These are phyloP conservation scores for Pedionomus torquatus DNA, from an alignment of 2,113 vertebrate species.

Conservation along the genomic window DNA sequence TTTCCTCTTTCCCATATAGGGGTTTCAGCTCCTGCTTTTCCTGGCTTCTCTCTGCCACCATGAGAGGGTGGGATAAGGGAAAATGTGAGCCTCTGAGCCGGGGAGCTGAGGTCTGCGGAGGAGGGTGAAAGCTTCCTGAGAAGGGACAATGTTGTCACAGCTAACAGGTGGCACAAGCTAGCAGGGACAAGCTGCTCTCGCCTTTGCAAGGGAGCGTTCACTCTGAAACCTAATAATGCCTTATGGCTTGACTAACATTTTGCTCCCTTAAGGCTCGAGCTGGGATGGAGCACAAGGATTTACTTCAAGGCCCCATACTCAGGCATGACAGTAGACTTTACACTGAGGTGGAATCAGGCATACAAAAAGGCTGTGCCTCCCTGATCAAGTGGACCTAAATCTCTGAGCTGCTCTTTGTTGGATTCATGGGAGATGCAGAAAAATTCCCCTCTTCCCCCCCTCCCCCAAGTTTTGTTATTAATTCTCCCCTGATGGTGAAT, in stretches of 20 bases:
- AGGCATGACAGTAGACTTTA: background rate
- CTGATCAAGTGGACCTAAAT: background rate
- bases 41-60: accelerated
- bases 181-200: background rate
- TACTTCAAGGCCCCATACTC: background rate
- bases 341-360: background rate
- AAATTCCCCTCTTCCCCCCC: background rate
- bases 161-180: background rate
- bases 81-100: accelerated
- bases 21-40: background rate
- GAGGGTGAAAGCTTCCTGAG: background rate
- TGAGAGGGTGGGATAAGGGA: background rate
- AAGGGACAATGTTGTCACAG: background rate
- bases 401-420: background rate
- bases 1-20: background rate
- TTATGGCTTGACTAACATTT: background rate
- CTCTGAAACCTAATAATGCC: background rate
- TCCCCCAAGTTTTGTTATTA: background rate
- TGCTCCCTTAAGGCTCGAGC: background rate
- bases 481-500: background rate
- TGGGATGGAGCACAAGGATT: background rate
- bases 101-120: background rate
- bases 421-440: background rate
- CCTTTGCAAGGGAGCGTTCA: accelerated
- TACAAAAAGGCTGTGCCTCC: accelerated